phyloP scores from a whole-genome alignment of 2,113 vertebrate genomes.

The Chroicocephalus ridibundus region DNA sequence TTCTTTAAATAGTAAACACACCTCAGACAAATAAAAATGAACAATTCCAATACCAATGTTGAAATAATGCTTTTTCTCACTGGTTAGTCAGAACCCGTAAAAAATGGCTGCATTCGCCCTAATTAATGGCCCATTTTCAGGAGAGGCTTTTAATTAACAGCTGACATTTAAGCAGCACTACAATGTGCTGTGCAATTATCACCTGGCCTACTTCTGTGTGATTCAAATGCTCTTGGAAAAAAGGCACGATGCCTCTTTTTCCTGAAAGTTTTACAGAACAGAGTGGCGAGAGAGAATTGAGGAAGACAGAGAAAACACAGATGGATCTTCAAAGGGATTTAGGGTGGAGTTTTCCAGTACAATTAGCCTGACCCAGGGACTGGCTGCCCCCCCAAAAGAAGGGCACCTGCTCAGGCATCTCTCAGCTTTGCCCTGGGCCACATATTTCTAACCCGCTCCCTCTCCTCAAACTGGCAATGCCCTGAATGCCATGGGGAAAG shows the following conservation, averaged over 20 bases:
- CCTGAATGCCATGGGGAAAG: background rate
- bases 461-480: background rate
- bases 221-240: slow-evolving; percentile 31
- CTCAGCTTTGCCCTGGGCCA: background rate
- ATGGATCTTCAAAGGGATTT: background rate
- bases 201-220: slow-evolving; percentile 43
- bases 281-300: background rate
- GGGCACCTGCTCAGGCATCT: background rate
- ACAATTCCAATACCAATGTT: background rate
- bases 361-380: background rate
- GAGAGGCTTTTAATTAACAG: slow-evolving; percentile 48
- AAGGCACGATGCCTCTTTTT: background rate
- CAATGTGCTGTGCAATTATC: slow-evolving; percentile 1
- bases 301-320: background rate
- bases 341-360: background rate
- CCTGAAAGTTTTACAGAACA: background rate
- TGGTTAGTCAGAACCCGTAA: background rate
- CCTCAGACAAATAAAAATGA: background rate
- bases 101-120: background rate
- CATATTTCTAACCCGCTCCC: background rate
- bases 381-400: background rate
- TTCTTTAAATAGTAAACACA: background rate
- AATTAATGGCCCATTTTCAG: slow-evolving; percentile 51
- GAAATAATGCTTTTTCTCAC: background rate
- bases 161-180: slow-evolving; percentile 31